phyloP scores from a whole-genome alignment of 2,113 vertebrate species.

The Nesoenas mayeri region DNA sequence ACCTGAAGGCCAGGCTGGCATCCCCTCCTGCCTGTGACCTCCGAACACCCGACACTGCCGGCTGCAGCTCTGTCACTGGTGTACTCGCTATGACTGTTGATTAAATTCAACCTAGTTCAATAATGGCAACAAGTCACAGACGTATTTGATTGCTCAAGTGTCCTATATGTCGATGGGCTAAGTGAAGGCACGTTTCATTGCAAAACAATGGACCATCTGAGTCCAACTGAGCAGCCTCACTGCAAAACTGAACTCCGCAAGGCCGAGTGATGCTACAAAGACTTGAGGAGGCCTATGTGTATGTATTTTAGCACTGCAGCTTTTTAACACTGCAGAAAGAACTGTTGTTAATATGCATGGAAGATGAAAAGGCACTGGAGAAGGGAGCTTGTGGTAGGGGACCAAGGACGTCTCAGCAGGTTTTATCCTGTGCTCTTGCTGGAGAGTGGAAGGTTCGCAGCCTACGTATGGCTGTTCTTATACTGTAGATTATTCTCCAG shows the following conservation, averaged over 20 bases:
- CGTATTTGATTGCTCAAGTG: neutral
- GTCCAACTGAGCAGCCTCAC: neutral
- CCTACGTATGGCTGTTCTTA: neutral
- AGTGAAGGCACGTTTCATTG: neutral
- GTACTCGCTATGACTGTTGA: neutral
- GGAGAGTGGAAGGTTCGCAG: constrained; percentile 6
- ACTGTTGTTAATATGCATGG: constrained; percentile 19
- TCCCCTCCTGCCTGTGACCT: neutral
- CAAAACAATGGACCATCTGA: neutral
- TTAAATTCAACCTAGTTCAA: constrained; percentile 15
- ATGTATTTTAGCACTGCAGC: neutral
- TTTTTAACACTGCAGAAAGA: neutral
- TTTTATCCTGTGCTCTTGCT: constrained; percentile 22
- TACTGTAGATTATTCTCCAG: neutral
- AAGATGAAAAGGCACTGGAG: constrained; percentile 19
- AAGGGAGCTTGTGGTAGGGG: constrained; percentile 15
- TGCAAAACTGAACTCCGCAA: fast-evolving
- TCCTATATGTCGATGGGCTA: neutral
- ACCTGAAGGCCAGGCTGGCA: neutral
- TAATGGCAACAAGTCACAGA: neutral
- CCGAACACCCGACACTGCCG: neutral
- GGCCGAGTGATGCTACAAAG: neutral
- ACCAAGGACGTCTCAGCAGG: constrained; percentile 29
- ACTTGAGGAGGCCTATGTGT: neutral
- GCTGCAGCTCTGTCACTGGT: neutral